These are phyloP conservation scores for Drosophila bocki DNA, from an alignment of 1,140 invertebrate genomes.

Conservation along the genomic window DNA sequence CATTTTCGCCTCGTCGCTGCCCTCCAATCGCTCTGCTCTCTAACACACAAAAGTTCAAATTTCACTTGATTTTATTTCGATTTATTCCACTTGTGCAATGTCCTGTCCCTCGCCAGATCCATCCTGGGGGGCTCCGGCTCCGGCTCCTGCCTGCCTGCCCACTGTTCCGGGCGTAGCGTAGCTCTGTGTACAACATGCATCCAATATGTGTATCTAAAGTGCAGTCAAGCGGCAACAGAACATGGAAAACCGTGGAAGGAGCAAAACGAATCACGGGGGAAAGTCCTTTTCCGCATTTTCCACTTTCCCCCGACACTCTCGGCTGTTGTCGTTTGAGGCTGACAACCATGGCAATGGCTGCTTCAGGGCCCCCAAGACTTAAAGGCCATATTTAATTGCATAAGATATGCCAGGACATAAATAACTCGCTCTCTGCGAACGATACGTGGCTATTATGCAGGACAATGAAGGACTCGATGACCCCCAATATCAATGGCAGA, in stretches of 20 bases:
- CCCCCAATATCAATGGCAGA: constrained; percentile 20
- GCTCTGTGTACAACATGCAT: constrained; percentile 62
- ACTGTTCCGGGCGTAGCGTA: constrained; percentile 48
- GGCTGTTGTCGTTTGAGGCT: constrained; percentile 51
- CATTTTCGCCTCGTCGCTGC: constrained; percentile 23
- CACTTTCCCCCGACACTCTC: constrained; percentile 7
- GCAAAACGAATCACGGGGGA: constrained; percentile 14
- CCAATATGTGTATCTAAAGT: constrained; percentile 69
- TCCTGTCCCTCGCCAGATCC: constrained; percentile 15
- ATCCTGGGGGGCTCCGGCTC: background rate
- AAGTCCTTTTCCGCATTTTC: constrained; percentile 14
- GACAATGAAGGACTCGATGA: constrained; percentile 20
- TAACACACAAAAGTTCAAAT: constrained; percentile 55
- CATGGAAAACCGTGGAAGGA: constrained; percentile 36
- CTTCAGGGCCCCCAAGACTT: constrained; percentile 11
- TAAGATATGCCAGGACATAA: constrained; percentile 48
- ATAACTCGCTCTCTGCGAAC: constrained; percentile 1
- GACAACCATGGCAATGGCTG: constrained; percentile 10
- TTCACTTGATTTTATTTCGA: constrained; percentile 47
- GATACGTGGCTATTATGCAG: constrained; percentile 20
- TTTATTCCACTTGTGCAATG: constrained; percentile 31
- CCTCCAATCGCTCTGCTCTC: too few species aligned
- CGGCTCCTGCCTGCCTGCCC: constrained; percentile 15
- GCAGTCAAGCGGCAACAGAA: constrained; percentile 77
- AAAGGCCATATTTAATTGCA: constrained; percentile 51